These are phyloP conservation scores for Trachelus tabidus DNA, from an alignment of 2,888 invertebrate species.

Conservation along the genomic window DNA sequence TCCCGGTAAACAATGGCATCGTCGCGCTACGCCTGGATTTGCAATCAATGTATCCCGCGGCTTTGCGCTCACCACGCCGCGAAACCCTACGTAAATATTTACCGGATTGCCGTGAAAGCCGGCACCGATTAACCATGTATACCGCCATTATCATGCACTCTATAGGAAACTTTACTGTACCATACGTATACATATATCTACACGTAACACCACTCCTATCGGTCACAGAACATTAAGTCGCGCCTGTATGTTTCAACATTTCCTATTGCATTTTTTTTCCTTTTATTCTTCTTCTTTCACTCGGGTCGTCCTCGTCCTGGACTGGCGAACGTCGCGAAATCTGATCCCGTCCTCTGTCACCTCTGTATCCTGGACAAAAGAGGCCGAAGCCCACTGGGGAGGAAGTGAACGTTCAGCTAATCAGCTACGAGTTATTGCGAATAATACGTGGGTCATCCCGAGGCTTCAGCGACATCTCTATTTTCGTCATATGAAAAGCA, in stretches of 20 bases:
- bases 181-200: background rate
- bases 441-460: background rate
- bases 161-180: background rate
- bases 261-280: background rate
- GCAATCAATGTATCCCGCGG: background rate
- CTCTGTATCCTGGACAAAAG: slow-evolving; percentile 30
- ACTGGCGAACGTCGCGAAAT: background rate
- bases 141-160: background rate
- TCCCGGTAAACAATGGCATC: background rate
- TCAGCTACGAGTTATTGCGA: slow-evolving; percentile 19
- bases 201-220: background rate
- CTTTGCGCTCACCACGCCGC: background rate
- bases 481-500: background rate
- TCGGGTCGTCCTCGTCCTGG: background rate
- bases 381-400: slow-evolving; percentile 42
- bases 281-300: background rate
- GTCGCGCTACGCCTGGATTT: background rate
- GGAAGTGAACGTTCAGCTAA: slow-evolving; percentile 47
- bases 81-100: background rate
- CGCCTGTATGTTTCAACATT: background rate
- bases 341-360: background rate
- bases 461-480: background rate
- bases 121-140: background rate
- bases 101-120: background rate
- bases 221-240: background rate